Evolutionary conservation across 2,113 vertebrate genomes (phyloP).

Genomic region (Morphnarchus princeps): DNA sequence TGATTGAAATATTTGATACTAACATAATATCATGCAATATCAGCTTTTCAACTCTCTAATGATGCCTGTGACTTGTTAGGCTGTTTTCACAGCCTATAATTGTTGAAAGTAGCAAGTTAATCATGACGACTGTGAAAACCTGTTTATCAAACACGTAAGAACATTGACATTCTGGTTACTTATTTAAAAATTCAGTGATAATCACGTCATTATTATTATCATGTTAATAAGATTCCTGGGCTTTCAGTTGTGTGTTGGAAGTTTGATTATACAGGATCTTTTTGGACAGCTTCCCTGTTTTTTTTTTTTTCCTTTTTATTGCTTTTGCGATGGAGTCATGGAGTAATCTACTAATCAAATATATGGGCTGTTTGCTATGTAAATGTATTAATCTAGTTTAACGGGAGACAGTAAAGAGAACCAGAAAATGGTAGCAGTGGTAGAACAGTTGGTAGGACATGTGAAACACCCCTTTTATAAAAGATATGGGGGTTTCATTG

Average conservation of each 20-base stretch:
- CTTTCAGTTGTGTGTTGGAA: not conserved
- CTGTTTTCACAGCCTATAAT: not conserved
- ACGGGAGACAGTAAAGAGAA: not conserved
- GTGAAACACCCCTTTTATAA: not conserved
- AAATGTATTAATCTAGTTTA: not conserved
- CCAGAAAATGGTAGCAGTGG: not conserved
- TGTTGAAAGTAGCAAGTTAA: not conserved
- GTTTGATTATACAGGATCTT: not conserved
- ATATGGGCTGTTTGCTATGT: not conserved
- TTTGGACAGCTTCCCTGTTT: not conserved
- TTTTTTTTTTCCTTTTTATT: not conserved
- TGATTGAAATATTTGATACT: not conserved
- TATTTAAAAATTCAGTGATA: not conserved
- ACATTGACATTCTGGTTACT: not conserved
- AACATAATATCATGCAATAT: not conserved
- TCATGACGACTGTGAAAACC: not conserved
- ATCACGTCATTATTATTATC: not conserved
- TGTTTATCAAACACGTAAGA: not conserved
- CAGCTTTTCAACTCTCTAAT: conserved; percentile 17
- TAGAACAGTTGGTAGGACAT: not conserved
- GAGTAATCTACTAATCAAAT: not conserved
- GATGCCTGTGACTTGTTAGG: not conserved
- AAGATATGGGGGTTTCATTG: not conserved
- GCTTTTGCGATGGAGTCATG: not conserved
- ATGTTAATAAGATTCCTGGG: not conserved